Evolutionary conservation across 1,140 invertebrate species (phyloP).

Genomic region (Pseudomyrmex cubaensis): DNA sequence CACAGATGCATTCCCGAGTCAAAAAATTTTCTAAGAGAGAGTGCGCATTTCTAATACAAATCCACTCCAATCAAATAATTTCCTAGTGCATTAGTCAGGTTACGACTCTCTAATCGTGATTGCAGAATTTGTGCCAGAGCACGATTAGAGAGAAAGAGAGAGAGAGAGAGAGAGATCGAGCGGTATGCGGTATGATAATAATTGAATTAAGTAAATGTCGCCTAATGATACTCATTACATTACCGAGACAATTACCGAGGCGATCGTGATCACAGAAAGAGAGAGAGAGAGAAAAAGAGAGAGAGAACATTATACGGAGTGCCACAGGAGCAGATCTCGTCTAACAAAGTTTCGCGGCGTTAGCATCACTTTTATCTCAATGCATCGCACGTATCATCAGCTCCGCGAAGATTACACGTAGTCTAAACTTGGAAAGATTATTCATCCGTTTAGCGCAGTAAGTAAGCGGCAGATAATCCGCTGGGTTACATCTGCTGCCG

Average conservation of each 20-base stretch:
- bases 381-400: conserved; percentile 45
- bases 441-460: conserved; percentile 32
- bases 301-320: conserved; percentile 17
- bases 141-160: conserved; percentile 14
- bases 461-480: conserved; percentile 31
- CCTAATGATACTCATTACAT: conserved; percentile 73
- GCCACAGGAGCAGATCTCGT: conserved; percentile 22
- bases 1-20: conserved; percentile 50
- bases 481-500: not conserved
- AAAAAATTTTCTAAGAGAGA: conserved; percentile 67
- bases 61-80: conserved; percentile 74
- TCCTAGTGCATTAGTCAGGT: conserved; percentile 70
- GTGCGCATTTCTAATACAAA: conserved; percentile 63
- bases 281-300: not conserved
- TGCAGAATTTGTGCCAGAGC: conserved; percentile 64
- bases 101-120: conserved; percentile 71
- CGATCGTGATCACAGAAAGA: conserved; percentile 46
- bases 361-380: conserved; percentile 52
- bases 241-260: conserved; percentile 56
- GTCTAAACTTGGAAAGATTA: conserved; percentile 43
- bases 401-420: conserved; percentile 20
- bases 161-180: not conserved
- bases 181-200: conserved; percentile 66
- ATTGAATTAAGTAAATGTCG: conserved; percentile 74
- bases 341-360: conserved; percentile 51